phyloP scores from a whole-genome alignment of 2,113 vertebrate species.

The Carlito syrichta region DNA sequence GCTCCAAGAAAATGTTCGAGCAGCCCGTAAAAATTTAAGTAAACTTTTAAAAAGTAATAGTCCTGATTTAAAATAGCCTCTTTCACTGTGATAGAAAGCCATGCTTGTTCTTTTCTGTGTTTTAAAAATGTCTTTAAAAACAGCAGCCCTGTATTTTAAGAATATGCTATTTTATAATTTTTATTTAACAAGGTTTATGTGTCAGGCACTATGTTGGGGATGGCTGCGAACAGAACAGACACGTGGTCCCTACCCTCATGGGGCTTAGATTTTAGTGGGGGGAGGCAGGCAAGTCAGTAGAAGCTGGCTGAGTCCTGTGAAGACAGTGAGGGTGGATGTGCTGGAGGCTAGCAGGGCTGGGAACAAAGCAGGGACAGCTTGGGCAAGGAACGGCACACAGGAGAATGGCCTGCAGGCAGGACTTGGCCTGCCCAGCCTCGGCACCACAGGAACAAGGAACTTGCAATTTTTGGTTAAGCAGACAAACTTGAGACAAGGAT shows the following conservation, averaged over 20 bases:
- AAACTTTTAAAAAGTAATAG: background rate
- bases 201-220: background rate
- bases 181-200: background rate
- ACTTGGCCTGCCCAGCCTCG: background rate
- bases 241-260: background rate
- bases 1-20: background rate
- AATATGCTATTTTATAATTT: background rate
- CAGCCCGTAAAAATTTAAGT: background rate
- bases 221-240: background rate
- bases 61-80: background rate
- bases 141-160: background rate
- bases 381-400: background rate
- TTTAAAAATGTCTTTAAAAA: background rate
- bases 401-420: background rate
- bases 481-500: background rate
- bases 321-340: background rate
- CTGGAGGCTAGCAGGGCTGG: fast-evolving
- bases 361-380: background rate
- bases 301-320: background rate
- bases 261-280: background rate
- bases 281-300: background rate
- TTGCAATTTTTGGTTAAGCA: background rate
- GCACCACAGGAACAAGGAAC: background rate
- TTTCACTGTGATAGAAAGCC: background rate
- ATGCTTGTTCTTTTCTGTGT: background rate